Conservation (phyloP, 2,888 invertebrate species). For the Dioctria linearis region DNA sequence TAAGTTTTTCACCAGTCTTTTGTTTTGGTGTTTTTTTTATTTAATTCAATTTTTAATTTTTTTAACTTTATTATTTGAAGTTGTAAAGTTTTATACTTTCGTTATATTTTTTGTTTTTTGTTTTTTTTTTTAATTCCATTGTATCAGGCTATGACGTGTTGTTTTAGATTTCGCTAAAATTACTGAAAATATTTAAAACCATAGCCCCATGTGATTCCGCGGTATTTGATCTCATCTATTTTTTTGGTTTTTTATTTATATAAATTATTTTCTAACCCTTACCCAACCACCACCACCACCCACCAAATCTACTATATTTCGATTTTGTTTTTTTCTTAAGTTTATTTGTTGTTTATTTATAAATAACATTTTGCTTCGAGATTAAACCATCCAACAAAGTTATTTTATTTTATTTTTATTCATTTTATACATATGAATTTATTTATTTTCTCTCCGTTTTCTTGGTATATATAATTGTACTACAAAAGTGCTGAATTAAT, state of each 20-base stretch:
- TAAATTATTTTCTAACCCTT: too few species aligned
- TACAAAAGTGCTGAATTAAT: slow-evolving; percentile 28
- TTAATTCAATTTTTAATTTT: not conserved
- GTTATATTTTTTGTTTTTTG: not conserved
- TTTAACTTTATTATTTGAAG: too few species aligned
- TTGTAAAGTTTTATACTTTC: too few species aligned
- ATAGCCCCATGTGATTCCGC: slow-evolving; percentile 12
- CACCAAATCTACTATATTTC: not conserved
- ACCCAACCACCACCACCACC: too few species aligned
- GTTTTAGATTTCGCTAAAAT: slow-evolving; percentile 4
- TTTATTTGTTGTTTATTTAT: too few species aligned
- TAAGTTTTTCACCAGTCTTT: not conserved
- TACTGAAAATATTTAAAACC: slow-evolving; percentile 9
- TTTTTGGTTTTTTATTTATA: too few species aligned
- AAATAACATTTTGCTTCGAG: too few species aligned
- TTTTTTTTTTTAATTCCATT: not conserved
- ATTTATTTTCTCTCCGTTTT: too few species aligned
- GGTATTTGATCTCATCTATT: not conserved
- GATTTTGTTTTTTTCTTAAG: not conserved
- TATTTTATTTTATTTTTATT: too few species aligned
- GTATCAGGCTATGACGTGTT: slow-evolving; percentile 14
- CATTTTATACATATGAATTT: too few species aligned
- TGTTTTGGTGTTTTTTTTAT: slow-evolving; percentile 9
- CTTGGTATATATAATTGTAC: not conserved
- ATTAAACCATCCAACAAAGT: too few species aligned